Conservation (phyloP, 2,888 invertebrate genomes). For the Troglohyphantes excavatus region DNA sequence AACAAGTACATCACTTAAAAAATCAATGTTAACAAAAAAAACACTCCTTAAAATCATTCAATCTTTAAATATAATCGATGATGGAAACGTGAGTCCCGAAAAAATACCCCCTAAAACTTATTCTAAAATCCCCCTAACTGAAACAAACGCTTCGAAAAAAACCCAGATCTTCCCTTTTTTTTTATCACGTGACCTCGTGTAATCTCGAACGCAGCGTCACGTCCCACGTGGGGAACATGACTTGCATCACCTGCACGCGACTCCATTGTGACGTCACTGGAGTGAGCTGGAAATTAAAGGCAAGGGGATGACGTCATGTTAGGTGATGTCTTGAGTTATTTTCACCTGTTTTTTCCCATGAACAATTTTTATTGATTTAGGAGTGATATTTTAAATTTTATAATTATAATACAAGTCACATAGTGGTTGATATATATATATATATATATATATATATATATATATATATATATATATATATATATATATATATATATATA, state of each 20-base stretch:
- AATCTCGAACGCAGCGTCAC: conserved; percentile 7
- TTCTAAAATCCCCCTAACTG: neutral
- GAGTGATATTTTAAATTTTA: no score
- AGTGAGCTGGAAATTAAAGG: conserved; percentile 34
- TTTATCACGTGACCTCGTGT: neutral
- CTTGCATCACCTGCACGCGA: conserved; percentile 74
- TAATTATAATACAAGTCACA: no score
- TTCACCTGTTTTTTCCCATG: no score
- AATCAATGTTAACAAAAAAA: neutral
- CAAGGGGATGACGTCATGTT: conserved; percentile 9
- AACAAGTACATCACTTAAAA: neutral
- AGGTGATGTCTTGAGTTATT: no score
- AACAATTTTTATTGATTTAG: no score
- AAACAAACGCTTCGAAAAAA: neutral
- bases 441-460: no score
- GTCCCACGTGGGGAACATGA: conserved; percentile 34
- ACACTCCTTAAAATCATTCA: neutral
- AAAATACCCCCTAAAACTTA: neutral
- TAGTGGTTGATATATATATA: no score
- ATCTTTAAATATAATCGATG: neutral
- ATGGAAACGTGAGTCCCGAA: neutral
- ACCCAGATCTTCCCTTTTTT: neutral
- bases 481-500: no score
- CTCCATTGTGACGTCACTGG: conserved; percentile 59
- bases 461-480: no score